Conservation (phyloP, 2,888 invertebrate genomes). For the Dioctria linearis region DNA sequence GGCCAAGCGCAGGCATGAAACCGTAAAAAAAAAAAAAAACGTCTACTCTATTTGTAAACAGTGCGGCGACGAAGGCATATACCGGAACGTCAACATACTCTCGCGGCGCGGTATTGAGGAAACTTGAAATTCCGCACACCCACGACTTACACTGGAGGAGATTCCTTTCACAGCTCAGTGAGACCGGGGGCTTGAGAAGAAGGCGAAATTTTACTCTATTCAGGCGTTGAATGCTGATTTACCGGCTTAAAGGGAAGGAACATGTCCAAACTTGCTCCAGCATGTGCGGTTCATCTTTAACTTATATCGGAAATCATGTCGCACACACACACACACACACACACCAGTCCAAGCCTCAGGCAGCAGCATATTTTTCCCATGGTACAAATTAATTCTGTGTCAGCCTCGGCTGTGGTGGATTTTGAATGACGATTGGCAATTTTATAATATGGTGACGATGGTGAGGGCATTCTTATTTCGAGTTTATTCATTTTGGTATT, state of each 20-base stretch:
- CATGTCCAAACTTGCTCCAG: constrained; percentile 35
- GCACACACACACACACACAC: not conserved
- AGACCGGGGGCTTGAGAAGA: not conserved
- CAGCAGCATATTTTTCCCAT: not conserved
- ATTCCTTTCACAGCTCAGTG: not conserved
- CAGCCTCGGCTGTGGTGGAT: no score
- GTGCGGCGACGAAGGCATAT: not conserved
- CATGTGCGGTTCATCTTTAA: constrained; percentile 30
- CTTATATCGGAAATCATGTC: not conserved
- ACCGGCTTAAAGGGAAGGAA: constrained; percentile 15
- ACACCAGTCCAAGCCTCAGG: not conserved
- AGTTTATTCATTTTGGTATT: no score
- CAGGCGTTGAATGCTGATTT: constrained; percentile 32
- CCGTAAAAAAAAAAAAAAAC: not conserved
- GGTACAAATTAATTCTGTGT: no score
- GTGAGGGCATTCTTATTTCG: no score
- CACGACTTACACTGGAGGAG: constrained; percentile 13
- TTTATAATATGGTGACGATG: no score
- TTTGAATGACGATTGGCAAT: no score
- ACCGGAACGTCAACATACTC: constrained; percentile 27
- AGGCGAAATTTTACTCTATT: constrained; percentile 37
- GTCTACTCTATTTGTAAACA: constrained; percentile 26
- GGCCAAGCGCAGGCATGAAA: not conserved
- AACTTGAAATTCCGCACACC: constrained; percentile 24
- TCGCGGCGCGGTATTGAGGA: no score